A percentile compares a stretch with the other conserved stretches of the same genome.
Evolutionary conservation across 2,888 invertebrate genomes (phyloP).

Genomic region (Stratiomys singularior): DNA sequence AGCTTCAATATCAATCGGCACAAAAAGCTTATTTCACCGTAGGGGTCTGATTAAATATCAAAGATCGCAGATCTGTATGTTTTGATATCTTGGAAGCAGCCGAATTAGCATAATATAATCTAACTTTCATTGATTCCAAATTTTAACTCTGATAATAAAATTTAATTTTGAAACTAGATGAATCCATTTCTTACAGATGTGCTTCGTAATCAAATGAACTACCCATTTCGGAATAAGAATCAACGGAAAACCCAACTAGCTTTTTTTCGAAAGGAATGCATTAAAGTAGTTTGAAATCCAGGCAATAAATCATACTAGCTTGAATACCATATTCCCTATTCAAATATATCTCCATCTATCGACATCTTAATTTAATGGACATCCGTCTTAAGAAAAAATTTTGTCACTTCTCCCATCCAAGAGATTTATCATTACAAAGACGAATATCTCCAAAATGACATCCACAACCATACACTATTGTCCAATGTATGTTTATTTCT

Average conservation of each 20-base stretch:
- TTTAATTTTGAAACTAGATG: too few species aligned
- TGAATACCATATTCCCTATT: not conserved
- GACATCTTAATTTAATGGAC: slow-evolving; percentile 36
- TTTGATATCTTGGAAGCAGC: too few species aligned
- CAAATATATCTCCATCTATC: not conserved
- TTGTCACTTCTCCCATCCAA: slow-evolving; percentile 36
- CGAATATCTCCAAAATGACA: not conserved
- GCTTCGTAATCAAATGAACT: too few species aligned
- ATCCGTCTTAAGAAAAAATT: slow-evolving; percentile 43
- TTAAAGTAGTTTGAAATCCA: not conserved
- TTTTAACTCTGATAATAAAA: too few species aligned
- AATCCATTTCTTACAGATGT: too few species aligned
- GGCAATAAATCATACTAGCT: not conserved
- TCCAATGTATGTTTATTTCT: slow-evolving; percentile 36
- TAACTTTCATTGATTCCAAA: too few species aligned
- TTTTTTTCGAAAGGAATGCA: not conserved
- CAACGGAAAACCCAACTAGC: not conserved
- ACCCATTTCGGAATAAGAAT: not conserved
- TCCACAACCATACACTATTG: slow-evolving; percentile 9
- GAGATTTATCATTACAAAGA: slow-evolving; percentile 36
- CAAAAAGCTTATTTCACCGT: too few species aligned
- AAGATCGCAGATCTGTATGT: too few species aligned
- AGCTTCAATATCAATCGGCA: too few species aligned
- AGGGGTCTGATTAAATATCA: too few species aligned
- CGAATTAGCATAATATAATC: too few species aligned